phyloP scores from a whole-genome alignment of 2,797 vertebrate species.

The Cossypha caffra region DNA sequence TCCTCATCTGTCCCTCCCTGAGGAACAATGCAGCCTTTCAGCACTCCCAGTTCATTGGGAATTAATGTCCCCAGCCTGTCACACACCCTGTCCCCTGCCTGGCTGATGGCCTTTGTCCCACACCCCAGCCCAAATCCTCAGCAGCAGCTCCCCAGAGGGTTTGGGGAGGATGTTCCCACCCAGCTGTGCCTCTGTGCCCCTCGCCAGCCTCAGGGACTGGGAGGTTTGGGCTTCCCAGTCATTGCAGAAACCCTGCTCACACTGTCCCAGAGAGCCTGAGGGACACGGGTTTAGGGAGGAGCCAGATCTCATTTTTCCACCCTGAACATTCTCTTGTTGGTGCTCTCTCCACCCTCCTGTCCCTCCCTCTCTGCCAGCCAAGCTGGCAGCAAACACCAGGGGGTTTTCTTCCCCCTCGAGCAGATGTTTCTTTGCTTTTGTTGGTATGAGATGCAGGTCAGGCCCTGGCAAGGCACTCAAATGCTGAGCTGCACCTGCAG shows the following conservation, averaged over 20 bases:
- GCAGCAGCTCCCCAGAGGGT: background rate
- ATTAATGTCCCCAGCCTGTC: background rate
- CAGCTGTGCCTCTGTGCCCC: background rate
- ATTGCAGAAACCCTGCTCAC: background rate
- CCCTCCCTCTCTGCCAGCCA: background rate
- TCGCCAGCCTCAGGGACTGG: background rate
- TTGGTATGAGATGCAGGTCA: background rate
- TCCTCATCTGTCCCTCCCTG: background rate
- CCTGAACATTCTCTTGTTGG: background rate
- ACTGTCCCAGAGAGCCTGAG: accelerated
- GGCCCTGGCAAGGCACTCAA: background rate
- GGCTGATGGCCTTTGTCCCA: background rate
- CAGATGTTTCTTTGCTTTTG: constrained; percentile 13
- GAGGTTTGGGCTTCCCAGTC: background rate
- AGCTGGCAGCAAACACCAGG: background rate
- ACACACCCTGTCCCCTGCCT: accelerated
- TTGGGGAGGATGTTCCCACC: background rate
- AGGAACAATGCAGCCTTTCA: background rate
- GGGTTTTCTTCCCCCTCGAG: background rate
- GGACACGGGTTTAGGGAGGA: background rate
- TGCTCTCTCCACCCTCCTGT: background rate
- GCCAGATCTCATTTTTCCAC: background rate
- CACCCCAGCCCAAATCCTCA: background rate
- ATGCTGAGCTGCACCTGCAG: background rate
- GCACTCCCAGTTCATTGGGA: background rate